Evolutionary conservation across 2,113 vertebrate genomes (phyloP), one percentile per base, ranked within the genome.

Genomic region (Rhinichthys klamathensis): DNA sequence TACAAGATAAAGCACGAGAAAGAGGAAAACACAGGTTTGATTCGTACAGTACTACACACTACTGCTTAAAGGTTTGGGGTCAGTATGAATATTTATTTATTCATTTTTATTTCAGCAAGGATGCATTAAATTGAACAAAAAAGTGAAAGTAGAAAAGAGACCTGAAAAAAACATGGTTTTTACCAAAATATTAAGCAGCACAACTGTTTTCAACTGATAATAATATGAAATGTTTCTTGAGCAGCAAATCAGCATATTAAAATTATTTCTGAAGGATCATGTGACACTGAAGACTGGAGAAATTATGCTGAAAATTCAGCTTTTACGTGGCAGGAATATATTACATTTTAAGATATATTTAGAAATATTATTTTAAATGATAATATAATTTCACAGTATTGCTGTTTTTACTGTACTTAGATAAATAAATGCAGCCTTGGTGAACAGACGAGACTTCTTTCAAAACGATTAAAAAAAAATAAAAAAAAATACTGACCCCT

Each of bases 11-110:
- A 82, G 70, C 58, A 30, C 69, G 67, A 58, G 83, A 82, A 75
- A 90, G 63, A 38, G 75, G 60, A 35, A 82, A 91, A 23, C 16
- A 56, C 38, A 87, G 88, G 87, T 91, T 44, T 49, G 86, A 46
- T 6, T 44, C 27, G 72, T 80, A 11, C 74, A 65, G 7, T 41
- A 38, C 35, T 38, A 10, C 11, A 35, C 15, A 69, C 65, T 69
- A 18, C 0, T 35, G 16, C 16, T 54, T 51, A 16, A 54, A 18
- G 2, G 30, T 67, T 65, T 30, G 4, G 9, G n/a, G 2, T 27
- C 60, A 27, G 0, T 51, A 51, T 54, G 51, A 54, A 18, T 89
- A 41, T 10, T 6, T n/a, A 41, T 21, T 51, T 51, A 15, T 18
- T 54, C 3, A 13, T 54, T 51, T 18, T 16, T 51, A 16, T 18